Conservation (phyloP, 2,888 invertebrate genomes). For the Parelbella ahira region DNA sequence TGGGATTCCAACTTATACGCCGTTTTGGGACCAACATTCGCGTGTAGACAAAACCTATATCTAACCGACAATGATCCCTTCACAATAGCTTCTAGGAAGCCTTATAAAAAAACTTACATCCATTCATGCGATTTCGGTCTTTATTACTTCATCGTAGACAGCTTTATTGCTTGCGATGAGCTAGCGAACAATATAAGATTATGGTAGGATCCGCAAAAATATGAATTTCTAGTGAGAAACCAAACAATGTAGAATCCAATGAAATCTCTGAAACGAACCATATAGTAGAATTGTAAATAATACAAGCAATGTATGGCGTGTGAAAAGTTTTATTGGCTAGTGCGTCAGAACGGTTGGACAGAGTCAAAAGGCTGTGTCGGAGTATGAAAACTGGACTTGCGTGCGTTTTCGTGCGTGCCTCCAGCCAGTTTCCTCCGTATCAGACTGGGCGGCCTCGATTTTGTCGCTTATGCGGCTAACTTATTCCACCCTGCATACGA, state of each 20-base stretch:
- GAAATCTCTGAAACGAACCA: conserved; percentile 21
- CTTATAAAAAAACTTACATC: conserved; percentile 41
- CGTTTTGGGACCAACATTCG: conserved; percentile 24
- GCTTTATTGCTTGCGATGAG: conserved; percentile 38
- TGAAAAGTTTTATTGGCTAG: not conserved
- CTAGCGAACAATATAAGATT: conserved; percentile 38
- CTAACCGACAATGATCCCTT: conserved; percentile 56
- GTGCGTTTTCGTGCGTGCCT: conserved; percentile 72
- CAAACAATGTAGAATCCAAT: conserved; percentile 1
- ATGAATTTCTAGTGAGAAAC: too few relatives aligned
- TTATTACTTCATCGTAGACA: conserved; percentile 39
- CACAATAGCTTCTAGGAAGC: conserved; percentile 54
- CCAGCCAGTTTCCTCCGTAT: conserved; percentile 65
- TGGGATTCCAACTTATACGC: not conserved
- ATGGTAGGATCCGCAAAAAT: conserved; percentile 42
- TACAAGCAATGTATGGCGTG: conserved; percentile 3
- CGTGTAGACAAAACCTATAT: conserved; percentile 44
- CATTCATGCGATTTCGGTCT: conserved; percentile 38
- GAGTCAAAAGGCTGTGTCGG: conserved; percentile 6
- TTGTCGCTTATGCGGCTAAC: conserved; percentile 64
- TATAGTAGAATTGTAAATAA: not conserved
- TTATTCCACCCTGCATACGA: conserved; percentile 68
- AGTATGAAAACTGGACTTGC: conserved; percentile 56
- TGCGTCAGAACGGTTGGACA: too few relatives aligned
- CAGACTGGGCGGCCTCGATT: conserved; percentile 72